Percentiles rank a stretch among this genome's conserved stretches.
phyloP scores from a whole-genome alignment of 2,113 vertebrate species.

The Maccullochella peelii region DNA sequence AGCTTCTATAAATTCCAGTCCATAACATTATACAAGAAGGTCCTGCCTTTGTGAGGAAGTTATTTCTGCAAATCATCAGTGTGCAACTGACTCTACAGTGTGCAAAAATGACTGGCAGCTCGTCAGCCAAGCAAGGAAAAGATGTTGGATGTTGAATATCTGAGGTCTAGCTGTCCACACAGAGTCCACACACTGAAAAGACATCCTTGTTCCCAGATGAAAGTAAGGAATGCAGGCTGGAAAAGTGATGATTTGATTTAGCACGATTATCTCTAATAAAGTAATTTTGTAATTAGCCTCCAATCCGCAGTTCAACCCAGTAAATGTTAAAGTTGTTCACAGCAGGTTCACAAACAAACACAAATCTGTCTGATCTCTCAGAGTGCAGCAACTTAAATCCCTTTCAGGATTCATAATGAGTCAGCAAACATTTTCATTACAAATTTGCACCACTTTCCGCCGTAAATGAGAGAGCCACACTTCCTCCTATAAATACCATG shows the following conservation, averaged over 20 bases:
- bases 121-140: slow-evolving; percentile 38
- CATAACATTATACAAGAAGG: not conserved
- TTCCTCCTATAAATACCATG: slow-evolving; percentile 78
- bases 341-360: slow-evolving; percentile 71
- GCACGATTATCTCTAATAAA: slow-evolving; percentile 76
- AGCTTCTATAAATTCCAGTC: not conserved
- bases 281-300: slow-evolving; percentile 71
- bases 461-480: slow-evolving; percentile 58
- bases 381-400: slow-evolving; percentile 55
- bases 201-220: slow-evolving; percentile 74
- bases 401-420: slow-evolving; percentile 70
- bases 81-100: not conserved
- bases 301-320: slow-evolving; percentile 54
- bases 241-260: slow-evolving; percentile 66
- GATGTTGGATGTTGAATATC: slow-evolving; percentile 9
- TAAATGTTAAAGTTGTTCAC: slow-evolving; percentile 73
- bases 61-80: slow-evolving; percentile 4
- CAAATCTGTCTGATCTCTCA: slow-evolving; percentile 60
- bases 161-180: slow-evolving; percentile 40
- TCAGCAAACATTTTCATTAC: slow-evolving; percentile 80
- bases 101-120: slow-evolving; percentile 30
- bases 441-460: slow-evolving; percentile 67
- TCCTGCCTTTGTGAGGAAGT: not conserved
- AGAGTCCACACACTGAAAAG: slow-evolving; percentile 56
- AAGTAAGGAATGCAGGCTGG: slow-evolving; percentile 42